These are phyloP conservation scores for Sander lucioperca DNA, from an alignment of 2,113 vertebrate genomes.

Conservation along the genomic window DNA sequence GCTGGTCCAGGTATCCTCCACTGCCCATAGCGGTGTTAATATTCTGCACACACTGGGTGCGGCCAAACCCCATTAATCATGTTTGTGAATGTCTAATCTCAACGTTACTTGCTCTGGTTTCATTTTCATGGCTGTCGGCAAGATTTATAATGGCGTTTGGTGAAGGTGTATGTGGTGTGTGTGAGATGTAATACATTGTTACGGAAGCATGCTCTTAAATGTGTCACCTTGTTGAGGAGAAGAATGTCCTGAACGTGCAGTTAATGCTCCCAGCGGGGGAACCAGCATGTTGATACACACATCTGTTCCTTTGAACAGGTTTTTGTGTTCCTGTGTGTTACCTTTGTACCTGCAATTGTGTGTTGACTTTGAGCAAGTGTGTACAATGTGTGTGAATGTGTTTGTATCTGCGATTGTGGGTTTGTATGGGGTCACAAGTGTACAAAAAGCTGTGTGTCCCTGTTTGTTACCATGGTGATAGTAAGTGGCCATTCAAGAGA, in stretches of 20 bases:
- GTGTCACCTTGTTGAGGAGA: constrained; percentile 72
- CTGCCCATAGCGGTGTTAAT: constrained; percentile 74
- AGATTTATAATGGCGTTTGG: constrained; percentile 83
- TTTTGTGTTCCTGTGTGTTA: not conserved
- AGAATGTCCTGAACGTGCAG: constrained; percentile 50
- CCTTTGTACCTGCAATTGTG: not conserved
- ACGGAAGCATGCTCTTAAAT: constrained; percentile 68
- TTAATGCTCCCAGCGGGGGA: constrained; percentile 35
- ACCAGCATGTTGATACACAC: constrained; percentile 43
- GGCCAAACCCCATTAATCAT: constrained; percentile 82
- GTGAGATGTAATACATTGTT: constrained; percentile 59
- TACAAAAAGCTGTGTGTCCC: constrained; percentile 47
- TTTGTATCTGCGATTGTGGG: not conserved
- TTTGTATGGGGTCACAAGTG: not conserved
- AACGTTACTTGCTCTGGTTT: constrained; percentile 81
- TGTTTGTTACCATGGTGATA: constrained; percentile 69
- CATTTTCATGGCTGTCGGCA: constrained; percentile 84
- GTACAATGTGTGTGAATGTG: not conserved
- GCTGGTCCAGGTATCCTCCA: constrained; percentile 63
- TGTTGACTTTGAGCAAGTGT: not conserved
- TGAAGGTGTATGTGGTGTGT: constrained; percentile 54
- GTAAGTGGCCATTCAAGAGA: constrained; percentile 68
- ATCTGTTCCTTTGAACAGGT: constrained; percentile 26
- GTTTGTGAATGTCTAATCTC: constrained; percentile 85
- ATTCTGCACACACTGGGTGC: constrained; percentile 77